Conservation (phyloP, 2,113 vertebrate species). For the Aythya baeri region DNA sequence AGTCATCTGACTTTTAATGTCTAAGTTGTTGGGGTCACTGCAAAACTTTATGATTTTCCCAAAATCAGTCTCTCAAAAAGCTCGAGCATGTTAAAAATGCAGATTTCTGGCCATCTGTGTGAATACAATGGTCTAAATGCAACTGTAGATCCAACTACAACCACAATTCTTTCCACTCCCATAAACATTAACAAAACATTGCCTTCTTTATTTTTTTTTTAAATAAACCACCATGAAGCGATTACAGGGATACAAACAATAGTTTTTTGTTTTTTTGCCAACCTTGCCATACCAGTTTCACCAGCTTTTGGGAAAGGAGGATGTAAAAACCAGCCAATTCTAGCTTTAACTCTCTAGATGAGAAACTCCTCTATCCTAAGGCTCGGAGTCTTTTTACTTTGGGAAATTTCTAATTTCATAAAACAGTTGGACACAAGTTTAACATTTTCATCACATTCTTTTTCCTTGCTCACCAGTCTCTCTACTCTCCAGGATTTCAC, state of each 20-base stretch:
- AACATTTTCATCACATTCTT: background rate
- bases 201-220: background rate
- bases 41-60: background rate
- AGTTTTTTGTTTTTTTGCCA: background rate
- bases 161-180: background rate
- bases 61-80: background rate
- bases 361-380: background rate
- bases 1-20: background rate
- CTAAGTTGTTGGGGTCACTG: background rate
- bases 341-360: background rate
- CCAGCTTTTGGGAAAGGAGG: accelerated
- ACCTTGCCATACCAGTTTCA: background rate
- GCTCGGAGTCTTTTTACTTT: background rate
- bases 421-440: background rate
- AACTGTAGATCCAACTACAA: background rate
- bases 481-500: background rate
- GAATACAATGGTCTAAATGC: background rate
- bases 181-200: background rate
- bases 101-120: background rate
- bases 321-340: background rate
- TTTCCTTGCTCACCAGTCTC: background rate
- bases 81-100: background rate
- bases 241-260: background rate
- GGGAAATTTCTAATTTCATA: background rate
- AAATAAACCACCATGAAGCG: background rate